Evolutionary conservation across 2,113 vertebrate genomes (phyloP), one percentile per base, ranked within the genome.

Genomic region (Mystacornis crossleyi): DNA sequence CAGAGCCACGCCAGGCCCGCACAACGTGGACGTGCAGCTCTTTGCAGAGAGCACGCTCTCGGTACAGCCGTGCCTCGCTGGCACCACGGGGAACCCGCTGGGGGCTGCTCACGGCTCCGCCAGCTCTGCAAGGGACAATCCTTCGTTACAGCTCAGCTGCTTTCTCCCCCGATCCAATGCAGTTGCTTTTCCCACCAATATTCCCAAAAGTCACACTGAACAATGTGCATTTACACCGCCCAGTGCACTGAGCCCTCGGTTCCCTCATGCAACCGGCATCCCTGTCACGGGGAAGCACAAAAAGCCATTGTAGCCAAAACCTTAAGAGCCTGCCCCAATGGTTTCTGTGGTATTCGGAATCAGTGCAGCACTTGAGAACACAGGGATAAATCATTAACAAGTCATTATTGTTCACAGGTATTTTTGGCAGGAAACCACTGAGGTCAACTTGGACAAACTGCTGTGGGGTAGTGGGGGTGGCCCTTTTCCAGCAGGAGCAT

Each of bases 341-440:
- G 55, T 86, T 96, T 71, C 88, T 83, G 83, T 81, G 81, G 57
- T 50, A 67, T 47, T 74, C 31, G 2, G 92, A 89, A 89, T 86
- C 86, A 94, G 92, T 61, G 80, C 88, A 90, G 82, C 82, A 62
- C 85, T 95, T 55, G 85, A 86, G 88, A 96, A 88, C 69, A 43
- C 57, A n/a, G 40, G 90, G 93, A 96, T 97, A 96, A 97, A 97
- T 96, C 86, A 96, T 96, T 96, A 96, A 96, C 96, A 71, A 96
- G 72, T 90, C 94, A 95, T 97, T 96, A 95, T 96, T 97, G 95
- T 96, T 96, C 82, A 64, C 88, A 84, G 80, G 88, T 95, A 94
- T 93, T 96, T 97, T 89, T 96, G 95, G 92, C 96, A 96, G 89
- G 80, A 96, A 95, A 93, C 82, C 72, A 86, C 53, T 48, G 77